These are phyloP conservation scores for Drosophila teissieri DNA, from an alignment of 1,140 invertebrate species.

Conservation along the genomic window DNA sequence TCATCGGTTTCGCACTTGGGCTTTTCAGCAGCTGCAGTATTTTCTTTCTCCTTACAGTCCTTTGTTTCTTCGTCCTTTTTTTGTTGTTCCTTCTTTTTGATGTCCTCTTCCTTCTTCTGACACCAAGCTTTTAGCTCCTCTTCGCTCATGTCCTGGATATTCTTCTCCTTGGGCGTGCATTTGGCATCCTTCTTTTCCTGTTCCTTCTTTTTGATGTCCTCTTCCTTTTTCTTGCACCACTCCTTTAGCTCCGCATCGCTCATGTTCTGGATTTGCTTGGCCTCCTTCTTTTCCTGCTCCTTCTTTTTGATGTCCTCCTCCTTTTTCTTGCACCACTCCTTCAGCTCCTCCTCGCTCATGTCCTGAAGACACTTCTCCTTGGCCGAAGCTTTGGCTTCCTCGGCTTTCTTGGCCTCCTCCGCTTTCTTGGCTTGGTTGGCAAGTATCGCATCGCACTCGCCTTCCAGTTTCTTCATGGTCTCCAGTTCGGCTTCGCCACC, in stretches of 20 bases:
- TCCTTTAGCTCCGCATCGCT: constrained; percentile 11
- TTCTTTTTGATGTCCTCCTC: constrained; percentile 2
- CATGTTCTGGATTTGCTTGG: constrained; percentile 4
- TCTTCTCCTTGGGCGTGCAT: background rate
- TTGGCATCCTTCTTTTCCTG: background rate
- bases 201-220: constrained; percentile 1
- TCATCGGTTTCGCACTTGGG: background rate
- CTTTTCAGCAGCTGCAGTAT: constrained; percentile 1
- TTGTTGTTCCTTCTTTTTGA: background rate
- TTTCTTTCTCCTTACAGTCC: background rate
- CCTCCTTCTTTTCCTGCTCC: background rate
- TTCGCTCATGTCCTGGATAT: constrained; percentile 6
- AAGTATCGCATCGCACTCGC: constrained; percentile 39
- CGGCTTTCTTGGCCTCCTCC: constrained; percentile 12
- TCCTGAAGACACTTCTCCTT: constrained; percentile 12
- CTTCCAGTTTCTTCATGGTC: constrained; percentile 32
- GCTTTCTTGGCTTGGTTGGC: constrained; percentile 21
- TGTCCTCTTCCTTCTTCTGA: background rate
- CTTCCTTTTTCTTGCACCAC: constrained; percentile 18
- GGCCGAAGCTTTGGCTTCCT: background rate
- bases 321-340: constrained; percentile 21
- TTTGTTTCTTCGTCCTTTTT: background rate
- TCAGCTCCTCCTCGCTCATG: constrained; percentile 17
- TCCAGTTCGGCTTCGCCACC: constrained; percentile 6
- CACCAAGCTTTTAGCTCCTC: constrained; percentile 12